Evolutionary conservation across 2,797 vertebrate genomes (phyloP), one percentile per base, ranked within the genome.

Genomic region (Nyctalus aviator): DNA sequence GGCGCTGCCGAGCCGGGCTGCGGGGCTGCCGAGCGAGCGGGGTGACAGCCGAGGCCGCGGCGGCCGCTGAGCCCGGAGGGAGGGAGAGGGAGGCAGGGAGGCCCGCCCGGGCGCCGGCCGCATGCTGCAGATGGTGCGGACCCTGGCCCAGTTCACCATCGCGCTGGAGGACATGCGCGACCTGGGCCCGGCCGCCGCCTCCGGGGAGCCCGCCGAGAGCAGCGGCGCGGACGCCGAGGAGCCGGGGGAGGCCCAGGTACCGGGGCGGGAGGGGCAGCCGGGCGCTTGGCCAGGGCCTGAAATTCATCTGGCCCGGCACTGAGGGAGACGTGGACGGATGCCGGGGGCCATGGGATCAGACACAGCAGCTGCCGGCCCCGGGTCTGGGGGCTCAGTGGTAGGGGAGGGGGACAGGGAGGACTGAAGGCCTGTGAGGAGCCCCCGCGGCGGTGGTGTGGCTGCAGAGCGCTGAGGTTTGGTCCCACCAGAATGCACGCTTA

Each of bases 51-150:
- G 44, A 44, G 37, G 2, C 68, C 14, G 30, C 89, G 23, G 88
- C 69, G 6, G 84, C 85, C 7, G 79, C 85, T 23, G 48, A 92
- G 57, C 55, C 46, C 0, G 8, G 21, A 76, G 44, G 57, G 57
- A 90, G 81, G 92, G 88, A 82, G 44, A 87, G 41, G 84, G 44
- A 90, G 81, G 55, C 27, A n/a, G 30, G 84, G 32, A 8, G 6
- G 30, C 90, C 93, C 32, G 81, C 93, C 82, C 78, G 8, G 41
- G 90, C 30, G 85, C 77, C 77, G 88, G 76, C 98, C 99, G 98
- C 97, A 99, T 99, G 99, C 99, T 99, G 98, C 99, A 99, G 98
- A 99, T 99, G 99, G 99, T 99, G 98, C 99, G 99, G 98, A 99
- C 99, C 97, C 98, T 99, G 95, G 99, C 99, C 98, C 99, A 99